These are phyloP conservation scores for Dryomyza anilis DNA, from an alignment of 2,888 invertebrate species.

Conservation along the genomic window DNA sequence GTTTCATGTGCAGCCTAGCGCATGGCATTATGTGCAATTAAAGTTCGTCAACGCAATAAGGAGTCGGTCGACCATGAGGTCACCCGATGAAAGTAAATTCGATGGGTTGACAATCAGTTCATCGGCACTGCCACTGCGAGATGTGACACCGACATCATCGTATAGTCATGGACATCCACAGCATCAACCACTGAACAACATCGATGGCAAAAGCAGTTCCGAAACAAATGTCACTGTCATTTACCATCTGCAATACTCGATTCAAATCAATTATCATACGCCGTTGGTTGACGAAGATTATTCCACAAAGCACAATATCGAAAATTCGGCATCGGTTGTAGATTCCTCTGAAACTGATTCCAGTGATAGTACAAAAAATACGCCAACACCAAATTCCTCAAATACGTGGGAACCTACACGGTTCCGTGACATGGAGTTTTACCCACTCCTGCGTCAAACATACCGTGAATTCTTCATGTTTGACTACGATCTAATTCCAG, in stretches of 20 bases:
- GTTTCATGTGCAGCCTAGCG: conserved; percentile 65
- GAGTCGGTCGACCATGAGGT: conserved; percentile 12
- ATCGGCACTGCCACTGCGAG: conserved; percentile 28
- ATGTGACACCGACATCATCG: neutral
- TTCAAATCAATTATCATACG: conserved; percentile 50
- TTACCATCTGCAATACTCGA: conserved; percentile 43
- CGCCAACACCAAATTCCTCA: neutral
- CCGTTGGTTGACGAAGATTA: conserved; percentile 7
- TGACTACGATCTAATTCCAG: conserved; percentile 73
- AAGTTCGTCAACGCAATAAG: conserved; percentile 44
- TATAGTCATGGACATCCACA: conserved; percentile 12
- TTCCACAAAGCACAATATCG: too few relatives aligned
- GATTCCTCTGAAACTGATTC: too few relatives aligned
- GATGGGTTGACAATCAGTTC: conserved; percentile 24
- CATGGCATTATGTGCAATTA: conserved; percentile 68
- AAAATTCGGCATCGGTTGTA: neutral
- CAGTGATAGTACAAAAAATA: too few relatives aligned
- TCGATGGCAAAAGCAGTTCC: neutral
- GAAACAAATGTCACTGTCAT: conserved; percentile 20
- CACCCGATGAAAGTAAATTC: neutral
- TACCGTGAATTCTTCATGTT: conserved; percentile 77
- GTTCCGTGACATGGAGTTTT: conserved; percentile 51
- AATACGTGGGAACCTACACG: conserved; percentile 44
- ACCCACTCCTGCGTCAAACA: conserved; percentile 65
- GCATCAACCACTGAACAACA: neutral